phyloP scores from a whole-genome alignment of 2,797 vertebrate species.

The Arnoldichthys spilopterus region DNA sequence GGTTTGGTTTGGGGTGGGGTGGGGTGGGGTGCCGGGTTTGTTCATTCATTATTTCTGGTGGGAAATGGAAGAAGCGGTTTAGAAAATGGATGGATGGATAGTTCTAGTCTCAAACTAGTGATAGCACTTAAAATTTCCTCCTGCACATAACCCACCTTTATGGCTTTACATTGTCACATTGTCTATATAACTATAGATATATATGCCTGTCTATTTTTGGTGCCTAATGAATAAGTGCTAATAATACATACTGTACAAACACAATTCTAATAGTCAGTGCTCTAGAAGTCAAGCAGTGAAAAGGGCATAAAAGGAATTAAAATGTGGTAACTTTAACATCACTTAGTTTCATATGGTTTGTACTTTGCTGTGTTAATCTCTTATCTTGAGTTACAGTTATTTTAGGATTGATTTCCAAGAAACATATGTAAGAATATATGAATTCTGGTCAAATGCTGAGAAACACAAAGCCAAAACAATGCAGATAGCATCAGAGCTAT shows the following conservation, averaged over 20 bases:
- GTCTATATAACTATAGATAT: background rate
- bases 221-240: background rate
- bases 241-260: background rate
- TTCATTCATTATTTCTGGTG: no score
- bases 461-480: no score
- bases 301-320: background rate
- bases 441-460: background rate
- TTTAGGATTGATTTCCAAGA: no score
- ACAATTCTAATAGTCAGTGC: background rate
- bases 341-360: background rate
- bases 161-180: background rate
- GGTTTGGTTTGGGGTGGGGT: no score
- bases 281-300: background rate
- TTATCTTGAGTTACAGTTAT: no score
- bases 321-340: background rate
- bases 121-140: background rate
- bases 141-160: background rate
- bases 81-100: no score
- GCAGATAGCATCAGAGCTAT: no score
- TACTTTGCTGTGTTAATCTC: background rate
- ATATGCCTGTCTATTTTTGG: background rate
- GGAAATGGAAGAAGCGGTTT: no score
- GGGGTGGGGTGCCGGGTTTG: no score
- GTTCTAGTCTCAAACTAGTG: background rate
- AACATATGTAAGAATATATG: background rate